A percentile compares a stretch with the other conserved stretches of the same genome.
These are phyloP conservation scores for Formica aserva DNA, from an alignment of 2,888 invertebrate genomes.

Conservation along the genomic window DNA sequence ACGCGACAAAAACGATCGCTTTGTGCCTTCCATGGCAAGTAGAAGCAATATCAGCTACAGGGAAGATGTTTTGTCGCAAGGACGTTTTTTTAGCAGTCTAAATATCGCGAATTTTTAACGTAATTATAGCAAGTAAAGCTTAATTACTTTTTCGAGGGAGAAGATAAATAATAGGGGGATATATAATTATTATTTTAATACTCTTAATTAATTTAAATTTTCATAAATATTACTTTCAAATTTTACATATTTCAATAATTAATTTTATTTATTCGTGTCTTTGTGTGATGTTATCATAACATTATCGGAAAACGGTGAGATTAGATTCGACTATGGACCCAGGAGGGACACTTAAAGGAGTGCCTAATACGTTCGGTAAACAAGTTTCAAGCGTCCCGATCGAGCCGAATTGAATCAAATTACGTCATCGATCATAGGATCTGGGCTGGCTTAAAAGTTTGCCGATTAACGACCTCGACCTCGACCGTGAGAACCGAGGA, in stretches of 20 bases:
- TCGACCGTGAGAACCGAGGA: conserved; percentile 56
- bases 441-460: conserved; percentile 55
- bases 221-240: neutral
- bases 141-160: neutral
- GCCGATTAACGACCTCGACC: conserved; percentile 67
- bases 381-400: conserved; percentile 63
- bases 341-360: neutral
- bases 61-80: neutral
- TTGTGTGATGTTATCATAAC: neutral
- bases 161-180: neutral
- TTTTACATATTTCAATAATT: neutral
- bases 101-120: conserved; percentile 21
- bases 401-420: conserved; percentile 65
- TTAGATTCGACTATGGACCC: neutral
- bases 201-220: neutral
- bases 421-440: conserved; percentile 65
- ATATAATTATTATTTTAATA: neutral
- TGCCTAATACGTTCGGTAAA: conserved; percentile 58
- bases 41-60: conserved; percentile 19
- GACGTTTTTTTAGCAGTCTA: neutral
- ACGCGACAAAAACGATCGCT: conserved; percentile 13
- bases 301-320: neutral
- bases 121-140: conserved; percentile 11
- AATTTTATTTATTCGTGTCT: neutral
- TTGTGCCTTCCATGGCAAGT: neutral